A percentile compares a stretch with the other conserved stretches of the same genome.
These are phyloP conservation scores for Octomys mimax DNA, from an alignment of 2,797 vertebrate genomes.

Conservation along the genomic window DNA sequence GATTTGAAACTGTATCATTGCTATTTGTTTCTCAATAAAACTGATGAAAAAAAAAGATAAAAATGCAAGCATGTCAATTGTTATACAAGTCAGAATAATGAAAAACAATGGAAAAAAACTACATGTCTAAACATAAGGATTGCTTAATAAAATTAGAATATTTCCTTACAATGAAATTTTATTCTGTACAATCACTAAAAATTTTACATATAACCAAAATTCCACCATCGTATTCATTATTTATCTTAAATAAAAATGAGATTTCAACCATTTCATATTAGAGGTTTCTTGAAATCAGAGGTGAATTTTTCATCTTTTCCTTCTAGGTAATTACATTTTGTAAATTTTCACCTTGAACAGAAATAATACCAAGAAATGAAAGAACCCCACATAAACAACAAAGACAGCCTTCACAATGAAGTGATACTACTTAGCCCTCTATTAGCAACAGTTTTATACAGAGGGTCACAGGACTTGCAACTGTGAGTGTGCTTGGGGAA, in stretches of 20 bases:
- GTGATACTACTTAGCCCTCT: background rate
- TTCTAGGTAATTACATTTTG: background rate
- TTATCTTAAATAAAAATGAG: constrained; percentile 7
- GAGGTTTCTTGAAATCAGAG: background rate
- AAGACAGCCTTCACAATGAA: background rate
- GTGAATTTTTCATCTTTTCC: background rate
- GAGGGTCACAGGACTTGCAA: constrained; percentile 37
- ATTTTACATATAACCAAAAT: background rate
- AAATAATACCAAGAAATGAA: constrained; percentile 29
- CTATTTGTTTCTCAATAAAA: no score
- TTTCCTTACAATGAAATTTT: background rate
- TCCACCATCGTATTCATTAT: background rate
- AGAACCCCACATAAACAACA: background rate
- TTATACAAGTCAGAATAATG: constrained; percentile 23
- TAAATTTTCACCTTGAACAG: background rate
- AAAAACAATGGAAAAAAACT: constrained; percentile 20
- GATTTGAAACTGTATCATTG: no score
- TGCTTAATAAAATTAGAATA: constrained; percentile 34
- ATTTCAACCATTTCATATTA: constrained; percentile 25
- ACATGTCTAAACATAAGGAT: background rate
- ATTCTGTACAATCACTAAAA: background rate
- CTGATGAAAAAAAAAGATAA: no score
- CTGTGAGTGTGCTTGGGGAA: background rate
- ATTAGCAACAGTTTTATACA: constrained; percentile 14
- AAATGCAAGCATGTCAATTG: constrained; percentile 52